Evolutionary conservation across 2,113 vertebrate species (phyloP).

Genomic region (Dipodomys spectabilis): DNA sequence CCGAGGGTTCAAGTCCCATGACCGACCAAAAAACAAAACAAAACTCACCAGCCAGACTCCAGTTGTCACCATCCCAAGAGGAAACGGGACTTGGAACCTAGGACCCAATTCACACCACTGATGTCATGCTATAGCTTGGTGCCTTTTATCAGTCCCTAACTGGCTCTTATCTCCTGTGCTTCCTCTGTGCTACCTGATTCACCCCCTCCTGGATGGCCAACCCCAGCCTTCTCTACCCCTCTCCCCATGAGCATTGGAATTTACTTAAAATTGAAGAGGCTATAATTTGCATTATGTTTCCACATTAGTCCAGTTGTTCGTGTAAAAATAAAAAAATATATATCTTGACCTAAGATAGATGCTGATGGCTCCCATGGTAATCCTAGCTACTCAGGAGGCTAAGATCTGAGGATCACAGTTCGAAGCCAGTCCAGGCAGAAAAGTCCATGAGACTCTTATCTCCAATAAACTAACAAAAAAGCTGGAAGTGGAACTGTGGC

Average conservation of each 20-base stretch:
- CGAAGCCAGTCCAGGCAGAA: too few species aligned
- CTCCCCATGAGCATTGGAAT: background rate
- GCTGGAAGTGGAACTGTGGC: too few species aligned
- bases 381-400: too few species aligned
- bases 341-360: too few species aligned
- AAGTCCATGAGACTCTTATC: too few species aligned
- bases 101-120: background rate
- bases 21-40: too few species aligned
- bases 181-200: background rate
- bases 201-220: background rate
- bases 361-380: too few species aligned
- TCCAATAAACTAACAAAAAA: too few species aligned
- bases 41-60: too few species aligned
- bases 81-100: background rate
- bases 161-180: background rate
- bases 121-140: background rate
- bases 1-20: too few species aligned
- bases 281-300: background rate
- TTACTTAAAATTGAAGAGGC: background rate
- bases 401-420: too few species aligned
- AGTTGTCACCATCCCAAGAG: background rate
- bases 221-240: background rate
- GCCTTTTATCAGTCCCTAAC: background rate
- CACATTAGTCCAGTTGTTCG: background rate
- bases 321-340: background rate